Percentiles rank a stretch among this genome's conserved stretches.
phyloP scores from a whole-genome alignment of 2,888 invertebrate species.

The Tridacna crocea region DNA sequence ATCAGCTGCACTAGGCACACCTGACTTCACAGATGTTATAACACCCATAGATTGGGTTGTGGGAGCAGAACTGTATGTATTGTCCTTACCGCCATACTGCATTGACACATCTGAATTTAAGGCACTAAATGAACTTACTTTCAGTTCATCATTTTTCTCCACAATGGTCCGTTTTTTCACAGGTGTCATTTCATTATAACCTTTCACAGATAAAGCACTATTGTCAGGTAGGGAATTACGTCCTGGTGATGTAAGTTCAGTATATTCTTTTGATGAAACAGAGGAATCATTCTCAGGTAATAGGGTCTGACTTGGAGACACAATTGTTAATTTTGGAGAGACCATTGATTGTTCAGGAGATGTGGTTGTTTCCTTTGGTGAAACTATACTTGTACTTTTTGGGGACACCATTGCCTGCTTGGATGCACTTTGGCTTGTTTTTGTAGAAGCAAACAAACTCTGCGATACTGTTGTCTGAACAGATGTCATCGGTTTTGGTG shows the following conservation, averaged over 20 bases:
- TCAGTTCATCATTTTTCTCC: slow-evolving; percentile 38
- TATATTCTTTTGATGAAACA: slow-evolving; percentile 13
- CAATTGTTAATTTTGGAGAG: slow-evolving; percentile 56
- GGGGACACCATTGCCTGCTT: slow-evolving; percentile 43
- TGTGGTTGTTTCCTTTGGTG: slow-evolving; percentile 32
- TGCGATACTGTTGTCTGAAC: slow-evolving; percentile 35
- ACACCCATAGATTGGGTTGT: slow-evolving; percentile 29
- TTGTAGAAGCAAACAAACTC: slow-evolving; percentile 4
- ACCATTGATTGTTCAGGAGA: slow-evolving; percentile 43
- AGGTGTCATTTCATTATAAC: slow-evolving; percentile 48
- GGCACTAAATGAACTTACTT: slow-evolving; percentile 55
- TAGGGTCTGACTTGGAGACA: slow-evolving; percentile 49
- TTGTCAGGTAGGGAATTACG: background rate
- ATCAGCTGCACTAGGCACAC: background rate
- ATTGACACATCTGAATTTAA: slow-evolving; percentile 42
- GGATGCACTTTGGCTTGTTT: slow-evolving; percentile 32
- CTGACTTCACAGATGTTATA: slow-evolving; percentile 43
- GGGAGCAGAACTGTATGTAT: background rate
- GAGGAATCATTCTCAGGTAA: slow-evolving; percentile 39
- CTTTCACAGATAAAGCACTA: slow-evolving; percentile 7
- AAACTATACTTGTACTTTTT: slow-evolving; percentile 24
- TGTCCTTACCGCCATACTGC: slow-evolving; percentile 3
- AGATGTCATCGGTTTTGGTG: slow-evolving; percentile 34
- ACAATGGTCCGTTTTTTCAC: slow-evolving; percentile 41
- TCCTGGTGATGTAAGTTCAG: background rate